Conservation (phyloP, 2,797 vertebrate genomes). For the Hippopotamyrus pictus region DNA sequence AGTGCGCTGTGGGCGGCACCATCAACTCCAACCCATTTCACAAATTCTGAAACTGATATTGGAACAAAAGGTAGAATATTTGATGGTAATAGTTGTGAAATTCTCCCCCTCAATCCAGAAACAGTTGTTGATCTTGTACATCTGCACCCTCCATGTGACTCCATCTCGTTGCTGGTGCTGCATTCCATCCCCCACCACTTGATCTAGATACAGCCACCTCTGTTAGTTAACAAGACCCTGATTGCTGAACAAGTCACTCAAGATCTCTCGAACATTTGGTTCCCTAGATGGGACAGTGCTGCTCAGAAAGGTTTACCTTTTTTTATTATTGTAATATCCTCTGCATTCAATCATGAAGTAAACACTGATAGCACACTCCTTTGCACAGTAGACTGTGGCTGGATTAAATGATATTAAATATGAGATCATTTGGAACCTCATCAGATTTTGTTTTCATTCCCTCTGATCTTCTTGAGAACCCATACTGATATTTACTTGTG, state of each 20-base stretch:
- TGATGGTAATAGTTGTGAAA: background rate
- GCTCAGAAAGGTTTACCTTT: background rate
- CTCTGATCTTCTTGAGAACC: background rate
- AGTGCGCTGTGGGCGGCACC: slow-evolving; percentile 33
- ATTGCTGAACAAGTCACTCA: background rate
- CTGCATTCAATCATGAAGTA: background rate
- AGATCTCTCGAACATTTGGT: background rate
- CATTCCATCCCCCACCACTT: background rate
- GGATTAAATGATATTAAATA: background rate
- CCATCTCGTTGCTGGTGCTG: background rate
- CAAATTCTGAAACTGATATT: slow-evolving; percentile 3
- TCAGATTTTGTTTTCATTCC: background rate
- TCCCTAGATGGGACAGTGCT: background rate
- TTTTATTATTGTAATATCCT: background rate
- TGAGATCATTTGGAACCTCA: background rate
- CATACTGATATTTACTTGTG: background rate
- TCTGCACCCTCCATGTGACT: background rate
- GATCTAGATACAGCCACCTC: background rate
- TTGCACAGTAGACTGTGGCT: background rate
- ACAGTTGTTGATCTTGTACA: background rate
- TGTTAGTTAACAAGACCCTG: background rate
- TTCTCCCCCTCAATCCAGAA: background rate
- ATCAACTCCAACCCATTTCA: slow-evolving; percentile 29
- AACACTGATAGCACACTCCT: background rate
- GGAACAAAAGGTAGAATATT: background rate